A percentile compares a stretch with the other conserved stretches of the same genome.
Evolutionary conservation across 2,888 invertebrate species (phyloP).

Genomic region (Formica aserva): DNA sequence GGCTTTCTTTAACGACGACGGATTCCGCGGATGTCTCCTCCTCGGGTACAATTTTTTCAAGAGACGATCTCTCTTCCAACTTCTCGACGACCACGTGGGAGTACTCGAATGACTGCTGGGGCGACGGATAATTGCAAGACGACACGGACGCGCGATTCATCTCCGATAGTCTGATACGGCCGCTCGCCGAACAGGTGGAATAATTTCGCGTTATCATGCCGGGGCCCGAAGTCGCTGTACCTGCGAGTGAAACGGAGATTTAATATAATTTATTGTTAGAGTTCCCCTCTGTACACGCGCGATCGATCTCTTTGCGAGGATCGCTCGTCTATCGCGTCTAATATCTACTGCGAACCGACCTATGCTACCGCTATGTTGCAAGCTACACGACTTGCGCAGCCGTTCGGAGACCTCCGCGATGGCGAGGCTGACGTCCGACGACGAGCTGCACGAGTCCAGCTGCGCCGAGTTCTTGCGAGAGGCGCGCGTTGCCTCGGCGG

Average conservation of each 20-base stretch:
- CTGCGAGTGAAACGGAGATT: neutral
- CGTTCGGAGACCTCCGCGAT: constrained; percentile 87
- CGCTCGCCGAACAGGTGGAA: constrained; percentile 85
- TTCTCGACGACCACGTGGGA: constrained; percentile 74
- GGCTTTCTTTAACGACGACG: constrained; percentile 28
- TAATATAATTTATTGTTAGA: neutral
- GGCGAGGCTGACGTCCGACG: constrained; percentile 90
- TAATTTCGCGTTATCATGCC: constrained; percentile 72
- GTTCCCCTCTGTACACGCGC: neutral
- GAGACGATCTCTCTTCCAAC: constrained; percentile 55
- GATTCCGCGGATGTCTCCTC: constrained; percentile 64
- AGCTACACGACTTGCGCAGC: constrained; percentile 88
- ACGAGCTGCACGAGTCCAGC: constrained; percentile 91
- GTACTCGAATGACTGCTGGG: constrained; percentile 86
- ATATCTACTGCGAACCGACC: constrained; percentile 40
- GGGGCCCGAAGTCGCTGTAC: constrained; percentile 61
- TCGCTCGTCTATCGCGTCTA: neutral
- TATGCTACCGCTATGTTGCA: constrained; percentile 88
- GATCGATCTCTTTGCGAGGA: neutral
- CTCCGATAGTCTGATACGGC: constrained; percentile 84
- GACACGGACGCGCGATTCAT: constrained; percentile 86
- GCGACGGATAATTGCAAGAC: constrained; percentile 84
- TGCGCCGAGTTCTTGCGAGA: constrained; percentile 90
- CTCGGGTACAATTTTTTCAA: constrained; percentile 67
- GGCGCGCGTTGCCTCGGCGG: constrained; percentile 63